A percentile compares a stretch with the other conserved stretches of the same genome.
Evolutionary conservation across 2,797 vertebrate genomes (phyloP).

Genomic region (Onychomys leucogaster): DNA sequence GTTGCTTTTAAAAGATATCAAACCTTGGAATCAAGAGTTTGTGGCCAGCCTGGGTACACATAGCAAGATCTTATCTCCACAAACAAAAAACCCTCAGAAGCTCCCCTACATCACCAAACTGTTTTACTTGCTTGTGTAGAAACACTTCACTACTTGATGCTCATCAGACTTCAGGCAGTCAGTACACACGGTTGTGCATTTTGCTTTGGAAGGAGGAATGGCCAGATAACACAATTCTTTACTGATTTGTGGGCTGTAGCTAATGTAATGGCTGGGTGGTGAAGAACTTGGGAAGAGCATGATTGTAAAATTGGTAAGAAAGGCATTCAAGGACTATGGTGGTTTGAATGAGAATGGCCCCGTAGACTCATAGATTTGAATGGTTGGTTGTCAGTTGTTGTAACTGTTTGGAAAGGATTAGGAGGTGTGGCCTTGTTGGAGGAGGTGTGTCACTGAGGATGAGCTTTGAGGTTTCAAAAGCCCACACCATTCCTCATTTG

Average conservation of each 20-base stretch:
- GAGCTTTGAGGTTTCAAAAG: neutral
- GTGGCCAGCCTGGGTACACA: neutral
- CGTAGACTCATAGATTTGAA: neutral
- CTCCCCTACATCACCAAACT: neutral
- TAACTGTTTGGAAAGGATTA: neutral
- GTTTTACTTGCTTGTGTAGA: constrained; percentile 56
- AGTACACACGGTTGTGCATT: neutral
- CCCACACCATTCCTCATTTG: too few relatives aligned
- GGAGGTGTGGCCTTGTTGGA: neutral
- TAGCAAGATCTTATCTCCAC: neutral
- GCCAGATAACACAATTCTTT: neutral
- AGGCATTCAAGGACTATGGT: neutral
- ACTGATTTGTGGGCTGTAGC: neutral
- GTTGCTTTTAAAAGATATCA: neutral
- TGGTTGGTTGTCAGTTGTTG: neutral
- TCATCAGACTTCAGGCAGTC: constrained; percentile 1
- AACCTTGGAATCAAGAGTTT: neutral
- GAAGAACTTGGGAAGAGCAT: neutral
- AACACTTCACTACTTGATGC: constrained; percentile 32
- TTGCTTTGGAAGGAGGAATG: neutral
- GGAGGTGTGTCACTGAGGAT: neutral
- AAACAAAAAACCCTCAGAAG: neutral
- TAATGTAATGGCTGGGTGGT: neutral
- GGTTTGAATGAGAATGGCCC: neutral
- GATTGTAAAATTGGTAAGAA: neutral